Evolutionary conservation across 2,888 invertebrate genomes (phyloP).

Genomic region (Pyrrhopygopsis socrates): DNA sequence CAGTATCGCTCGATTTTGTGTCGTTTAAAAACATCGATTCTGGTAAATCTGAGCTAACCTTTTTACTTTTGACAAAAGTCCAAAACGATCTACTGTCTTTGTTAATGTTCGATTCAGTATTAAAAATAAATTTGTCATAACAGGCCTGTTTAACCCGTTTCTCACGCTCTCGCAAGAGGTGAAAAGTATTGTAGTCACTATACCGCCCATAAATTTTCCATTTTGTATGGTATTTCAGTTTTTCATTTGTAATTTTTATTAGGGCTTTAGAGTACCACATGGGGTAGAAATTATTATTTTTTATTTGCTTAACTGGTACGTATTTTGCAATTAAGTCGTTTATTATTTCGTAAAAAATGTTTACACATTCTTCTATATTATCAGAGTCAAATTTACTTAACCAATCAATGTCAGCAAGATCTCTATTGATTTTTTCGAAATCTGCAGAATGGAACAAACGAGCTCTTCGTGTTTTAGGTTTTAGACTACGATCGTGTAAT

Average conservation of each 20-base stretch:
- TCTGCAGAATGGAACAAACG: slow-evolving; percentile 16
- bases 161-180: no score
- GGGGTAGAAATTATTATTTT: neutral
- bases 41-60: no score
- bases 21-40: no score
- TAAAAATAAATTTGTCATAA: no score
- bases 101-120: no score
- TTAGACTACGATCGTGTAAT: neutral
- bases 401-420: neutral
- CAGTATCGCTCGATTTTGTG: no score
- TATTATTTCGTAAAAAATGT: slow-evolving; percentile 7
- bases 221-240: slow-evolving; percentile 21
- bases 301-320: neutral
- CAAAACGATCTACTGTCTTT: no score
- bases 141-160: no score
- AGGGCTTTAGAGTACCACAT: slow-evolving; percentile 17
- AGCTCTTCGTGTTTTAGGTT: neutral
- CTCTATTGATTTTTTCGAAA: neutral
- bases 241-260: slow-evolving; percentile 26
- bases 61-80: no score
- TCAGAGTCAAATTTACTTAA: neutral
- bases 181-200: no score
- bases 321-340: neutral
- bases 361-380: neutral
- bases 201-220: neutral